phyloP scores from a whole-genome alignment of 2,113 vertebrate genomes.

The Gymnogyps californianus region DNA sequence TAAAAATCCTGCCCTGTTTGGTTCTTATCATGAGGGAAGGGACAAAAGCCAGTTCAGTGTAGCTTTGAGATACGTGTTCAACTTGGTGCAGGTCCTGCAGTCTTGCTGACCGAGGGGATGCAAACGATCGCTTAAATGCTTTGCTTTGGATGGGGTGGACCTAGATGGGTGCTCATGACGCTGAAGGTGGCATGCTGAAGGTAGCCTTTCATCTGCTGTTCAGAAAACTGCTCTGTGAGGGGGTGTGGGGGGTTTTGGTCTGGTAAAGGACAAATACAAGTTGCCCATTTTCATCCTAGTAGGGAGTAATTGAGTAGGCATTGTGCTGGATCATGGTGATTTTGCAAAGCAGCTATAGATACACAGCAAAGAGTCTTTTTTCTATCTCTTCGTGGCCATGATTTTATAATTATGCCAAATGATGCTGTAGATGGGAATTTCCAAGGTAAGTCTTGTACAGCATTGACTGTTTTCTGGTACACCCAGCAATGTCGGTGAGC shows the following conservation, averaged over 20 bases:
- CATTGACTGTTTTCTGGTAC: not conserved
- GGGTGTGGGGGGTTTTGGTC: accelerated
- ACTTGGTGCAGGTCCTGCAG: not conserved
- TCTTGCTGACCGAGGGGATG: not conserved
- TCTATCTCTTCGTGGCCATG: not conserved
- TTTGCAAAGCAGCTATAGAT: not conserved
- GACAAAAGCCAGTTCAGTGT: not conserved
- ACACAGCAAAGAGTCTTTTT: not conserved
- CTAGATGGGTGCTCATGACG: not conserved
- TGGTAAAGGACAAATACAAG: not conserved
- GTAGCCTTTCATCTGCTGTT: not conserved
- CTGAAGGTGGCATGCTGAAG: not conserved
- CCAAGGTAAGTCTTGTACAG: not conserved
- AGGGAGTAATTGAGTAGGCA: not conserved
- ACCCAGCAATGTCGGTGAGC: not conserved
- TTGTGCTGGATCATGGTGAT: not conserved
- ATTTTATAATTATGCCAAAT: not conserved
- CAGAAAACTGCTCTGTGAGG: not conserved
- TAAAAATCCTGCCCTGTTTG: conserved; percentile 15
- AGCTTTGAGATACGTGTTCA: not conserved
- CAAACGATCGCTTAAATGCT: accelerated
- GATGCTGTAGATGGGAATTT: not conserved
- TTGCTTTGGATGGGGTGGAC: not conserved
- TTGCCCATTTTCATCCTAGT: not conserved
- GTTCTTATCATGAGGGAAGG: not conserved